These are phyloP conservation scores for Osmerus mordax DNA, from an alignment of 2,113 vertebrate species.

Conservation along the genomic window DNA sequence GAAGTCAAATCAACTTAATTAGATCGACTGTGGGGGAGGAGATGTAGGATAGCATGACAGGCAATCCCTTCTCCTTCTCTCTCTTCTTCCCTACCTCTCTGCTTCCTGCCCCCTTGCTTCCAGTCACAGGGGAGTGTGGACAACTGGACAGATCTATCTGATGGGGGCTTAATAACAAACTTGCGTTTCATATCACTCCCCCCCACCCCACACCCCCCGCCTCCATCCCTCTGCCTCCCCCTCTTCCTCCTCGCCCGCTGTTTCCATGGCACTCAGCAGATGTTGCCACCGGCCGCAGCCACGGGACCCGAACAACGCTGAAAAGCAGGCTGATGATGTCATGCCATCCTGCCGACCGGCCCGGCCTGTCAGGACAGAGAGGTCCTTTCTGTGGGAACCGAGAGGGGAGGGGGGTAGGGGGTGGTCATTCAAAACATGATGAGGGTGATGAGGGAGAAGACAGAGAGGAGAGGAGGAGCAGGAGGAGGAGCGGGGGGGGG, in stretches of 20 bases:
- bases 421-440: conserved; percentile 17
- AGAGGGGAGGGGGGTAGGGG: background rate
- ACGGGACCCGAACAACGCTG: conserved; percentile 38
- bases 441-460: background rate
- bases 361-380: conserved; percentile 36
- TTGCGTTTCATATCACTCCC: conserved; percentile 25
- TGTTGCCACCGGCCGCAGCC: conserved; percentile 27
- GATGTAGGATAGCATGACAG: conserved; percentile 18
- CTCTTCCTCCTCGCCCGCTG: background rate
- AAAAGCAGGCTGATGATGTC: conserved; percentile 47
- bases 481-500: no score
- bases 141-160: conserved; percentile 1
- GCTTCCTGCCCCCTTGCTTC: conserved; percentile 19
- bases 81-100: background rate
- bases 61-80: background rate
- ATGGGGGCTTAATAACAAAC: conserved; percentile 32
- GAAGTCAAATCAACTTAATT: conserved; percentile 17
- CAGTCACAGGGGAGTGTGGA: conserved; percentile 8
- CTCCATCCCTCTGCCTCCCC: background rate
- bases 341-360: conserved; percentile 41
- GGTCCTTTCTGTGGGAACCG: conserved; percentile 42
- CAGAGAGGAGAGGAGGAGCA: conserved; percentile 11
- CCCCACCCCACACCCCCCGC: background rate
- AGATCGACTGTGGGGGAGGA: background rate
- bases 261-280: conserved; percentile 42